These are phyloP conservation scores for Trilocha varians DNA, from an alignment of 2,888 invertebrate species.

Conservation along the genomic window DNA sequence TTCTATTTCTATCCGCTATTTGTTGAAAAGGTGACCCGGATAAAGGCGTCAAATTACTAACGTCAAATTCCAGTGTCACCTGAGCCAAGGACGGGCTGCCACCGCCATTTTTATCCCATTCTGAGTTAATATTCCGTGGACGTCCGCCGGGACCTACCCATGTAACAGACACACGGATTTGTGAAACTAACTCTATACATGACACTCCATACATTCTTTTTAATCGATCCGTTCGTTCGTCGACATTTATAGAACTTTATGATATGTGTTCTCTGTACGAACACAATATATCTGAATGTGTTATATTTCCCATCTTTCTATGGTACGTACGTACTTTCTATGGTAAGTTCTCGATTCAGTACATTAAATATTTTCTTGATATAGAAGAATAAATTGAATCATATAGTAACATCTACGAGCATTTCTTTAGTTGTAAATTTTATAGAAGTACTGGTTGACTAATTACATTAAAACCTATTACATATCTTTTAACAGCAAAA, in stretches of 20 bases:
- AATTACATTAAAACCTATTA: too few species aligned
- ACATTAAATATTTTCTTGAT: too few species aligned
- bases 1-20: constrained; percentile 40
- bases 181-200: constrained; percentile 23
- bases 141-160: constrained; percentile 47
- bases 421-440: too few species aligned
- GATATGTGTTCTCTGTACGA: background rate
- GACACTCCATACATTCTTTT: background rate
- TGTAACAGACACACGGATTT: constrained; percentile 50
- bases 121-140: constrained; percentile 60
- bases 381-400: too few species aligned
- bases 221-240: background rate
- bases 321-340: too few species aligned
- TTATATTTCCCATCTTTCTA: too few species aligned
- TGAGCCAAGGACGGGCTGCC: constrained; percentile 43
- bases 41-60: constrained; percentile 64
- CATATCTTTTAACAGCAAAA: too few species aligned
- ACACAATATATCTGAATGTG: too few species aligned
- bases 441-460: too few species aligned
- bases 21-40: constrained; percentile 53
- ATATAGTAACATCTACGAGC: too few species aligned
- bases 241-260: background rate
- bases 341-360: too few species aligned
- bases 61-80: constrained; percentile 62
- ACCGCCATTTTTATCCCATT: constrained; percentile 62